phyloP scores from a whole-genome alignment of 2,888 invertebrate genomes.

The Neoaliturus tenellus region DNA sequence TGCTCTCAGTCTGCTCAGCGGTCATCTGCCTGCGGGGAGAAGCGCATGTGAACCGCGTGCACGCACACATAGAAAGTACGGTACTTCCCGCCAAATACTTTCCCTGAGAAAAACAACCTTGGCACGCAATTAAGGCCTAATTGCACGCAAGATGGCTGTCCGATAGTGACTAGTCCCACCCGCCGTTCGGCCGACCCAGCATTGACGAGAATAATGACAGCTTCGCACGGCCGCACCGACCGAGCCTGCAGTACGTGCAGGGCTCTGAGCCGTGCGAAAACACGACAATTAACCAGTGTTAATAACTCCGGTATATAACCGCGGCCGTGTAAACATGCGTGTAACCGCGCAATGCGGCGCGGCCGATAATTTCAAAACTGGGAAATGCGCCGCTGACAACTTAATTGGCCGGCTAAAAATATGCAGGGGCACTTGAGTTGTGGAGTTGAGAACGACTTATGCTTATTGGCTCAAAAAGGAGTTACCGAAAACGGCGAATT shows the following conservation, averaged over 20 bases:
- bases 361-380: not conserved
- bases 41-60: conserved; percentile 9
- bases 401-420: conserved; percentile 20
- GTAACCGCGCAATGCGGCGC: not conserved
- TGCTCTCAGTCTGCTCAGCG: not conserved
- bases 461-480: conserved; percentile 20
- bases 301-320: not conserved
- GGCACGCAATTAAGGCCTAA: conserved; percentile 38
- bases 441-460: not conserved
- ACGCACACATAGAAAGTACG: conserved; percentile 44
- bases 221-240: conserved; percentile 27
- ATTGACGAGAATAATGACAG: conserved; percentile 3
- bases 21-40: conserved; percentile 11
- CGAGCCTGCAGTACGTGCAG: not conserved
- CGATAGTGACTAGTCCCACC: conserved; percentile 2
- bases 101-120: conserved; percentile 43
- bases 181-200: not conserved
- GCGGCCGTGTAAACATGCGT: not conserved
- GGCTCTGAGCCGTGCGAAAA: not conserved
- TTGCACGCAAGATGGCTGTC: conserved; percentile 37
- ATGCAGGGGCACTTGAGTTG: not conserved
- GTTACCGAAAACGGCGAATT: conserved; percentile 16
- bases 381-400: conserved; percentile 2
- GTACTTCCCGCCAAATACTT: conserved; percentile 42
- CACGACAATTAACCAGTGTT: not conserved